Evolutionary conservation across 2,797 vertebrate species (phyloP).

Genomic region (Lithobates sylvaticus): DNA sequence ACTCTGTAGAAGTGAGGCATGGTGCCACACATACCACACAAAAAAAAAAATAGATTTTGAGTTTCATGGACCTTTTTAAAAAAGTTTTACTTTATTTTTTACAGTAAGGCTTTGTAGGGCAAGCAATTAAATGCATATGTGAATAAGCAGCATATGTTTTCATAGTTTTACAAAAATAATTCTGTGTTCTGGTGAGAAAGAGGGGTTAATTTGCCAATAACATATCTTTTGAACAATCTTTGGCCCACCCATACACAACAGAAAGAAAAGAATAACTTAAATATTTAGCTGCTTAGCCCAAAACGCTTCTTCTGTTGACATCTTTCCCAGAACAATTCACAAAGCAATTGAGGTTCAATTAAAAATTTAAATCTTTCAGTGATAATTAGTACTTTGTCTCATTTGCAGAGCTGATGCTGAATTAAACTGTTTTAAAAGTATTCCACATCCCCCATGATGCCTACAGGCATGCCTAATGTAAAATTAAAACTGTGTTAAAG

Average conservation of each 20-base stretch:
- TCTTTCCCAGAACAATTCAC: slow-evolving; percentile 46
- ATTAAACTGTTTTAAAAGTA: slow-evolving; percentile 57
- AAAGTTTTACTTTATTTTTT: too few species aligned
- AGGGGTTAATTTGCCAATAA: background rate
- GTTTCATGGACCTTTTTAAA: too few species aligned
- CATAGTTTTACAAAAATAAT: background rate
- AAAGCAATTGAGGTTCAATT: background rate
- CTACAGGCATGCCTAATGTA: background rate
- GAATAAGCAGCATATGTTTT: too few species aligned
- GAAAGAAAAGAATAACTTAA: background rate
- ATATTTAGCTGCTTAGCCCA: slow-evolving; percentile 22
- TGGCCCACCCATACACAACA: slow-evolving; percentile 5
- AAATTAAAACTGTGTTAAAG: background rate
- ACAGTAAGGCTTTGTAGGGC: too few species aligned
- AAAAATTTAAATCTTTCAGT: slow-evolving; percentile 51
- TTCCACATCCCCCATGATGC: slow-evolving; percentile 46
- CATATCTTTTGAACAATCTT: background rate
- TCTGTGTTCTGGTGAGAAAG: too few species aligned
- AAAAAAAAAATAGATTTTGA: too few species aligned
- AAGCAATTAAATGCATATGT: too few species aligned
- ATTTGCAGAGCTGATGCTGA: slow-evolving; percentile 59
- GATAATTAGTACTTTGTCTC: slow-evolving; percentile 66
- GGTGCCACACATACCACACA: too few species aligned
- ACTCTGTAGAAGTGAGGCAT: too few species aligned
- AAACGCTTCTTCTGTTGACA: slow-evolving; percentile 38